Percentiles rank a stretch among this genome's conserved stretches.
Evolutionary conservation across 2,113 vertebrate genomes (phyloP).

Genomic region (Globicephala melas): DNA sequence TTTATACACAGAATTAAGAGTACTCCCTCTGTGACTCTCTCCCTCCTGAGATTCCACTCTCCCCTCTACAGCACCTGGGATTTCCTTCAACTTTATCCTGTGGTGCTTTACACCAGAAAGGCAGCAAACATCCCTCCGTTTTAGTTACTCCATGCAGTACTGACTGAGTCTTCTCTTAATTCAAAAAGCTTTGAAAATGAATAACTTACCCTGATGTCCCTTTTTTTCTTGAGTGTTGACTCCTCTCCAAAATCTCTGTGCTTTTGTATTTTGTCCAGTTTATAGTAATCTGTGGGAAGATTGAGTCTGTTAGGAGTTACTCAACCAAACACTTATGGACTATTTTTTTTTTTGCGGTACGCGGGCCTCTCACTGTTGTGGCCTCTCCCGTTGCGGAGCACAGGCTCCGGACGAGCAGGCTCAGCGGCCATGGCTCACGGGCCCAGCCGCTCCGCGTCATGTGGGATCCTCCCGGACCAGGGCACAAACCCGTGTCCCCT

Average conservation of each 20-base stretch:
- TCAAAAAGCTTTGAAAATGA: neutral
- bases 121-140: neutral
- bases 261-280: slow-evolving; percentile 23
- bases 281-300: neutral
- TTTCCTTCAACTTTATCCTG: neutral
- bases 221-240: neutral
- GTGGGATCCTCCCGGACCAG: no score
- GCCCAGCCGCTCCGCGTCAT: no score
- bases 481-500: no score
- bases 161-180: neutral
- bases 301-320: neutral
- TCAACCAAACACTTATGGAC: neutral
- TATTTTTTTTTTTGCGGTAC: neutral
- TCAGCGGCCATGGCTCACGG: no score
- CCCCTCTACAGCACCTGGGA: neutral
- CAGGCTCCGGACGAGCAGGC: no score
- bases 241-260: neutral
- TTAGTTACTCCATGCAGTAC: neutral
- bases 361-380: no score
- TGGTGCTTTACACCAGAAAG: neutral
- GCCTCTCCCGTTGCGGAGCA: no score
- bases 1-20: neutral
- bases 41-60: neutral
- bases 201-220: neutral
- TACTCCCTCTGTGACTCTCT: neutral